Conservation (phyloP, 2,797 vertebrate species). For the Triplophysa yarkandensis region DNA sequence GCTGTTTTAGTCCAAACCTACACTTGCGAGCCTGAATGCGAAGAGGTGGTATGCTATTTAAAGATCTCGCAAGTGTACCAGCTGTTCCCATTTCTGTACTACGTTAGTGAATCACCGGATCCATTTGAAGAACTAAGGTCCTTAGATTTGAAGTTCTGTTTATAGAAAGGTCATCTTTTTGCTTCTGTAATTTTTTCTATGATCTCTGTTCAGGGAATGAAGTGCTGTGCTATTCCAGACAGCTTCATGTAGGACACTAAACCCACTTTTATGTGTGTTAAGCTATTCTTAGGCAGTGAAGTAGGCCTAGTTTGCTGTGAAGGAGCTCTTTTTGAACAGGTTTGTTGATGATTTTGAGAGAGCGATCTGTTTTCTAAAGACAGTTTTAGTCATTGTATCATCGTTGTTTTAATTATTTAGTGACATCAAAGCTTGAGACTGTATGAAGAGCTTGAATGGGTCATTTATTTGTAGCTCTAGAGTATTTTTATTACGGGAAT, state of each 20-base stretch:
- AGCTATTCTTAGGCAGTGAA: conserved; percentile 54
- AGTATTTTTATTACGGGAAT: conserved; percentile 7
- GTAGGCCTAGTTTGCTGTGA: conserved; percentile 38
- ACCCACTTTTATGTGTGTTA: conserved; percentile 49
- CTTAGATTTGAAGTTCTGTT: conserved; percentile 55
- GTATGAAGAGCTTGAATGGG: not conserved
- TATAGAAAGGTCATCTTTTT: conserved; percentile 25
- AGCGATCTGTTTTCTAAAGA: conserved; percentile 4
- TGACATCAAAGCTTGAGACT: not conserved
- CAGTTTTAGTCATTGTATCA: not conserved
- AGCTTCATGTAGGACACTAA: conserved; percentile 50
- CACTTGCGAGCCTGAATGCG: conserved; percentile 44
- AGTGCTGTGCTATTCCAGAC: not conserved
- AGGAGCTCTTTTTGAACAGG: conserved; percentile 12
- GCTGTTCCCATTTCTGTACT: conserved; percentile 68
- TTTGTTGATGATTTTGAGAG: not conserved
- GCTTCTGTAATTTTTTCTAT: conserved; percentile 8
- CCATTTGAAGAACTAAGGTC: conserved; percentile 54
- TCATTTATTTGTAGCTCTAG: conserved; percentile 3
- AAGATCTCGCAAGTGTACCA: conserved; percentile 69
- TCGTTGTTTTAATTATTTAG: conserved; percentile 13
- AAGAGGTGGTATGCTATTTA: conserved; percentile 68
- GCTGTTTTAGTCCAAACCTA: conserved; percentile 57
- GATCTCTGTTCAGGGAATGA: conserved; percentile 15
- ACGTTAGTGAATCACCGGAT: conserved; percentile 67